These are phyloP conservation scores for Hyles lineata DNA, from an alignment of 2,888 invertebrate species.

Conservation along the genomic window DNA sequence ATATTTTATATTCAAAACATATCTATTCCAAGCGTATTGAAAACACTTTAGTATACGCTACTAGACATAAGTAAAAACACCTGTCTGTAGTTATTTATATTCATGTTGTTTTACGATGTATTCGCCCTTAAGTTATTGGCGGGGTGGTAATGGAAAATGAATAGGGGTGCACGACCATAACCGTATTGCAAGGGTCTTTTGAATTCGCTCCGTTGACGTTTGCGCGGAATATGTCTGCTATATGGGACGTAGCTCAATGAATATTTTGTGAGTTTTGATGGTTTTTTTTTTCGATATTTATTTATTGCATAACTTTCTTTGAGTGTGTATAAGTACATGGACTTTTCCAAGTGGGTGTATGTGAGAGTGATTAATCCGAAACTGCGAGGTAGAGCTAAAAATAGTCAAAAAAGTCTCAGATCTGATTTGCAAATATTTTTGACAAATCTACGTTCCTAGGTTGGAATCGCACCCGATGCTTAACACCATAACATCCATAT, in stretches of 20 bases:
- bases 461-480: no score
- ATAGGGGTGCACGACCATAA: background rate
- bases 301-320: no score
- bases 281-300: no score
- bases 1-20: background rate
- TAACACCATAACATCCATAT: no score
- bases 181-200: background rate
- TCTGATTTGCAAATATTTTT: no score
- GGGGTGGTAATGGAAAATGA: slow-evolving; percentile 9
- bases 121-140: slow-evolving; percentile 7
- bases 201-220: background rate
- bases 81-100: slow-evolving; percentile 8
- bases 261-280: background rate
- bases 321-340: no score
- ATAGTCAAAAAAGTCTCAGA: no score
- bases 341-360: no score
- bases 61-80: slow-evolving; percentile 4
- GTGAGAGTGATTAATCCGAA: no score
- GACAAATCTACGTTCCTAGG: no score
- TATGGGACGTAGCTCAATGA: background rate
- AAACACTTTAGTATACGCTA: background rate
- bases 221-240: background rate
- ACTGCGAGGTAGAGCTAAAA: no score
- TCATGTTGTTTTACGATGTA: slow-evolving; percentile 3
- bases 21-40: background rate